These are phyloP conservation scores for Drosophila murphyi DNA, from an alignment of 1,140 invertebrate species.

Conservation along the genomic window DNA sequence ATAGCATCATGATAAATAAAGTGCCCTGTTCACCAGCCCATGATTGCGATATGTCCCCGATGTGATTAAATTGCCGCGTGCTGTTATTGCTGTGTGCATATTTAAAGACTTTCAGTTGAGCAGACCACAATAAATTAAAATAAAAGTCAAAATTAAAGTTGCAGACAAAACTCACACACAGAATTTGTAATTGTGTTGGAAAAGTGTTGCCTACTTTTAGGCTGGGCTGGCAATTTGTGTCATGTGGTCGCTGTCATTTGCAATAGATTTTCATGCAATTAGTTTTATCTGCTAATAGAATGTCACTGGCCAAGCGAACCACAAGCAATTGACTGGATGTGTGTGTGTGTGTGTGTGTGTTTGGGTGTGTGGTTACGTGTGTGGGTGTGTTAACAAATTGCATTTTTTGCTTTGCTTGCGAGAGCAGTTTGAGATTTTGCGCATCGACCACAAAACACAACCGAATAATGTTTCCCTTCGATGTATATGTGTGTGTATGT, in stretches of 20 bases:
- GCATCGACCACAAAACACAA: slow-evolving; percentile 50
- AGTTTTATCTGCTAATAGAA: slow-evolving; percentile 65
- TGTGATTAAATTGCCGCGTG: slow-evolving; percentile 24
- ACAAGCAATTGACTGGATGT: slow-evolving; percentile 45
- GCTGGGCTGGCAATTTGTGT: slow-evolving; percentile 34
- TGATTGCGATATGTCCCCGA: slow-evolving; percentile 9
- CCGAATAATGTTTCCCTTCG: slow-evolving; percentile 9
- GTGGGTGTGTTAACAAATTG: slow-evolving; percentile 34
- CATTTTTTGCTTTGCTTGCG: slow-evolving; percentile 47
- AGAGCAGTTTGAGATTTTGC: slow-evolving; percentile 56
- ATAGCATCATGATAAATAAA: slow-evolving; percentile 44
- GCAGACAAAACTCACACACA: not conserved
- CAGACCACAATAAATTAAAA: slow-evolving; percentile 14
- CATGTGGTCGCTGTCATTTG: slow-evolving; percentile 48
- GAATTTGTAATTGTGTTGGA: slow-evolving; percentile 2
- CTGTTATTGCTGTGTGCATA: slow-evolving; percentile 30
- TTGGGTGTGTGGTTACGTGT: not conserved
- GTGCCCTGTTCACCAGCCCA: slow-evolving; percentile 23
- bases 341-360: slow-evolving; percentile 8
- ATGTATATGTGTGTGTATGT: not conserved
- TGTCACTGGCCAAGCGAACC: slow-evolving; percentile 60
- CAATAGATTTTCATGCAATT: slow-evolving; percentile 64
- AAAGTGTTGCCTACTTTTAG: slow-evolving; percentile 49
- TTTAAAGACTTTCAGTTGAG: slow-evolving; percentile 47
- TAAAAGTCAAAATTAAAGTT: slow-evolving; percentile 25